These are phyloP conservation scores for Cistogaster globosa DNA, from an alignment of 2,888 invertebrate species.

Conservation along the genomic window DNA sequence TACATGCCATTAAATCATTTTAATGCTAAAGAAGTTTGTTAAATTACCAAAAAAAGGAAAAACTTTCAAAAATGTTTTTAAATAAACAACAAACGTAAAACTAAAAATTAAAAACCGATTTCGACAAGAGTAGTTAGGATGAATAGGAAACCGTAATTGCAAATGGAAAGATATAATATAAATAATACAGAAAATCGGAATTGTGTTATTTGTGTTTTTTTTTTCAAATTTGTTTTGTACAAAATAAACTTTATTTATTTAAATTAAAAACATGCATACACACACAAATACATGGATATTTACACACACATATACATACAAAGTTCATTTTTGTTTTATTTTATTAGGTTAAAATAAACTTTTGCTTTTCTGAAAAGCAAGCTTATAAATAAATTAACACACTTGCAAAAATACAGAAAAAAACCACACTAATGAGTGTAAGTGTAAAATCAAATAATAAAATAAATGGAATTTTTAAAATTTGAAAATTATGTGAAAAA, in stretches of 20 bases:
- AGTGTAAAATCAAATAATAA: no score
- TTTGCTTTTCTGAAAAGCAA: conserved; percentile 11
- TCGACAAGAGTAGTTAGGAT: background rate
- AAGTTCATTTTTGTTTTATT: conserved; percentile 11
- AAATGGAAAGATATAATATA: conserved; percentile 19
- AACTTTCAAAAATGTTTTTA: background rate
- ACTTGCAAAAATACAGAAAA: background rate
- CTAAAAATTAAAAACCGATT: no score
- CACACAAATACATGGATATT: background rate
- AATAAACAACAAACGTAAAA: background rate
- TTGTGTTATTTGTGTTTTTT: background rate
- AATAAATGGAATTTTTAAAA: no score
- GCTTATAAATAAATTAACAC: background rate
- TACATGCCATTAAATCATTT: background rate
- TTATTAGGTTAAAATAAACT: conserved; percentile 44
- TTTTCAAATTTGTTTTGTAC: background rate
- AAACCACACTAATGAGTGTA: background rate
- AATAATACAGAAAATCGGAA: conserved; percentile 23
- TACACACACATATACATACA: no score
- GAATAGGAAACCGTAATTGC: conserved; percentile 26
- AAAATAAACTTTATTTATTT: conserved; percentile 1
- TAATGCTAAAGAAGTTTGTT: background rate
- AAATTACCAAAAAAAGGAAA: background rate
- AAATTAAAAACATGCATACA: background rate
- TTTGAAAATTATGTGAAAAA: no score